Evolutionary conservation across 2,797 vertebrate species (phyloP).

Genomic region (Valencia hispanica): DNA sequence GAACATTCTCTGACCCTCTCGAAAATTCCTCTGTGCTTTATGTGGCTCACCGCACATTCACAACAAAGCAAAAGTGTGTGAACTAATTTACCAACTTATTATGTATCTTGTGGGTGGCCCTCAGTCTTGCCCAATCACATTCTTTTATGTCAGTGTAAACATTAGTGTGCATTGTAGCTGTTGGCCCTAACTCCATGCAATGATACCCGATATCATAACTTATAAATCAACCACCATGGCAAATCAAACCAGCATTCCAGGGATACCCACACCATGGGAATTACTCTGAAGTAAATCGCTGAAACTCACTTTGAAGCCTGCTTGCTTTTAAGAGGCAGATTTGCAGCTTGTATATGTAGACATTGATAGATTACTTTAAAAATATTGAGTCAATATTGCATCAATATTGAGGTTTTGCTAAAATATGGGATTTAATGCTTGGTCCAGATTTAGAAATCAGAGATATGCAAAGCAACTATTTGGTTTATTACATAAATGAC

Average conservation of each 20-base stretch:
- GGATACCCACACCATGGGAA: constrained; percentile 70
- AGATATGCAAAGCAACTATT: background rate
- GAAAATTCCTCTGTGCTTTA: constrained; percentile 45
- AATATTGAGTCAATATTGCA: too few relatives aligned
- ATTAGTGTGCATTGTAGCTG: constrained; percentile 10
- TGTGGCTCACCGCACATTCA: constrained; percentile 60
- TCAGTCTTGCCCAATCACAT: constrained; percentile 2
- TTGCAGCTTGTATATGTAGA: constrained; percentile 19
- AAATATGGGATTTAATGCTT: background rate
- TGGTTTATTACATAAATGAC: background rate
- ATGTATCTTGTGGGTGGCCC: constrained; percentile 17
- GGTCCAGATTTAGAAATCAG: background rate
- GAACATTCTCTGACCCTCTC: constrained; percentile 25
- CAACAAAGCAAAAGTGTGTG: constrained; percentile 39
- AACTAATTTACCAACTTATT: constrained; percentile 36
- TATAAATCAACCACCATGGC: constrained; percentile 54
- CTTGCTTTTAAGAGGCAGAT: constrained; percentile 21
- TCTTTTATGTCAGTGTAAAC: constrained; percentile 8
- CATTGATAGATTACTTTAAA: background rate
- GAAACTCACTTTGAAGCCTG: constrained; percentile 29
- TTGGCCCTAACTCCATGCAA: constrained; percentile 15
- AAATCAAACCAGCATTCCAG: constrained; percentile 70
- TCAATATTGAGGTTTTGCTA: background rate
- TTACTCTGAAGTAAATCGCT: constrained; percentile 41
- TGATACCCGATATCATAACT: constrained; percentile 46